Conservation (phyloP, 2,888 invertebrate genomes). For the Mechanitis messenoides region DNA sequence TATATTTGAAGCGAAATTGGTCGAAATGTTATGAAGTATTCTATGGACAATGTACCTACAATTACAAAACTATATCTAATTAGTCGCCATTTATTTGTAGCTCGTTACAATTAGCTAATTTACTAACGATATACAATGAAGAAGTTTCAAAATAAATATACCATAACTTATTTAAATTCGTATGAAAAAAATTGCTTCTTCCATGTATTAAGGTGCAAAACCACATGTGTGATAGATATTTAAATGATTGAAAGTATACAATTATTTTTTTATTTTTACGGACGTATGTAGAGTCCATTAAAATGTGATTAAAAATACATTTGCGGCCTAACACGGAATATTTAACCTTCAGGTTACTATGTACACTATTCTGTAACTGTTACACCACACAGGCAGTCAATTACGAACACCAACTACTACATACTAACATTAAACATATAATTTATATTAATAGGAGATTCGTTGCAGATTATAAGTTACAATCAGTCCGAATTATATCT, state of each 20-base stretch:
- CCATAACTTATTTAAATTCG: too few species aligned
- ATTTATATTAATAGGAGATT: constrained; percentile 34
- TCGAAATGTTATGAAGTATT: constrained; percentile 39
- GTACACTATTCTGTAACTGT: not conserved
- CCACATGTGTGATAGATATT: too few species aligned
- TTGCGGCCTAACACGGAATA: too few species aligned
- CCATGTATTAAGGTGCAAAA: too few species aligned
- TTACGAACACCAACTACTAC: not conserved
- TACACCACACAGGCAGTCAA: not conserved
- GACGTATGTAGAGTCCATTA: too few species aligned
- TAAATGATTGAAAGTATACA: too few species aligned
- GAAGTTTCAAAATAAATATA: constrained; percentile 10
- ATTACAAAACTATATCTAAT: constrained; percentile 46
- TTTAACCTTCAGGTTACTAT: too few species aligned
- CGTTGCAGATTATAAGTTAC: constrained; percentile 44
- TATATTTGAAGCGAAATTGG: constrained; percentile 51
- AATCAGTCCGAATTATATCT: constrained; percentile 38
- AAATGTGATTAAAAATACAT: too few species aligned
- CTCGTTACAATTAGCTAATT: constrained; percentile 43
- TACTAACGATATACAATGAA: constrained; percentile 14
- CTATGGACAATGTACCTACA: constrained; percentile 39
- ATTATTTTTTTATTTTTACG: too few species aligned
- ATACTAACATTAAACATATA: constrained; percentile 7
- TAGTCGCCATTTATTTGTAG: constrained; percentile 41
- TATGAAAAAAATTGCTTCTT: too few species aligned